Evolutionary conservation across 2,113 vertebrate genomes (phyloP), one percentile per base, ranked within the genome.

Genomic region (Polypterus bichir): DNA sequence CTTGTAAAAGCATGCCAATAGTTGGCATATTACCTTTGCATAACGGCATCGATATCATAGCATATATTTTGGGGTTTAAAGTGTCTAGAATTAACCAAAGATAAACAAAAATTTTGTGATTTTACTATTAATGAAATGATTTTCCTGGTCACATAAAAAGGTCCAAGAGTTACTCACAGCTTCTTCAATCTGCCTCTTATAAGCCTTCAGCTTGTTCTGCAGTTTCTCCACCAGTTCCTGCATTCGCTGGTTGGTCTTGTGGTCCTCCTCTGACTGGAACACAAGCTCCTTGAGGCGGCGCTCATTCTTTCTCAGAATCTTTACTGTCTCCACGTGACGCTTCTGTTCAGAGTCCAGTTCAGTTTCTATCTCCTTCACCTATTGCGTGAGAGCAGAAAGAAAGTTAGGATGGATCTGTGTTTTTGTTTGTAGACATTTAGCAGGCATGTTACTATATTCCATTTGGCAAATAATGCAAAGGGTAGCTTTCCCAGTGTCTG

Each of bases 221-320:
- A 81, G 74, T 62, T 82, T 78, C 69, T 87, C 79, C 59, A 79
- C 77, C 62, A 80, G 71, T 67, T 86, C 82, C 66, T 89, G 81
- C 76, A 74, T 79, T 49, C 63, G 64, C 64, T 83, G 69, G 44
- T 82, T 86, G 70, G 74, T 83, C 81, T 86, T 83, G 62, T 83
- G 77, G 70, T 74, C 80, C 48, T 87, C 73, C 46, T 86, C 79
- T 0, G 75, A 80, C 73, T 86, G 84, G 71, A 84, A 89, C 68
- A 76, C 44, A 3, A 70, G 60, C 68, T 91, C 76, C 66, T 84
- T 84, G 61, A 82, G 74, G 44, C 73, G 73, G 0, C 64, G 75
- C 46, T 86, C 77, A 1, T 76, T 76, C 68, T 81, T 84, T 4
- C 71, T 71, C 65, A 88, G 74, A 2, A 11, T 72, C 71, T 88